Percentiles rank a stretch among this genome's conserved stretches.
These are phyloP conservation scores for Sebastes nivosus DNA, from an alignment of 2,797 vertebrate genomes.

Conservation along the genomic window DNA sequence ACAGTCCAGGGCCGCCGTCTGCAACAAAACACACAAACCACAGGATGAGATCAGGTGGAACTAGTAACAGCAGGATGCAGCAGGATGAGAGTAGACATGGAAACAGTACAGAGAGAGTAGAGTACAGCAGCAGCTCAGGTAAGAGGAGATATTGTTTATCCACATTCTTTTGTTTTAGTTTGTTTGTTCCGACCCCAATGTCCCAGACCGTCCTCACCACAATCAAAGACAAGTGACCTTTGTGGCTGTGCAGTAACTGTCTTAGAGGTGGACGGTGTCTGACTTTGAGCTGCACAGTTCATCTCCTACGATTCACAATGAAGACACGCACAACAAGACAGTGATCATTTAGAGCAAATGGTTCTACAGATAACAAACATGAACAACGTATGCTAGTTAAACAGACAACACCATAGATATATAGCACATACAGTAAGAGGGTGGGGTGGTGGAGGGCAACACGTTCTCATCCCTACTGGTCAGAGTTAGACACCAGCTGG, in stretches of 20 bases:
- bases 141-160: not conserved
- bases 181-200: not conserved
- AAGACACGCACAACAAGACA: not conserved
- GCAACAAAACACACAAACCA: slow-evolving; percentile 2
- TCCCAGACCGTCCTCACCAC: not conserved
- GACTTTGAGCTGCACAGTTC: not conserved
- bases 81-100: not conserved
- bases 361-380: no score
- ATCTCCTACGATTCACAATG: not conserved
- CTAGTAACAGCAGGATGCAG: not conserved
- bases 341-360: no score
- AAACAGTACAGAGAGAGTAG: not conserved
- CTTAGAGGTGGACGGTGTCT: not conserved
- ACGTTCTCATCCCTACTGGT: no score
- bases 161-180: not conserved
- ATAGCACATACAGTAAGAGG: no score
- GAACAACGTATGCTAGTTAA: not conserved
- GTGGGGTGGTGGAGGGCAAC: no score
- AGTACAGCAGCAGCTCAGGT: not conserved
- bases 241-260: not conserved
- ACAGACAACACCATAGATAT: no score
- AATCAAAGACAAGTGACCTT: not conserved
- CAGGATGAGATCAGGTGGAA: not conserved
- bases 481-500: no score
- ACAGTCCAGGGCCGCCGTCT: slow-evolving; percentile 78